These are phyloP conservation scores for Melinaea menophilus DNA, from an alignment of 2,888 invertebrate species.

Conservation along the genomic window DNA sequence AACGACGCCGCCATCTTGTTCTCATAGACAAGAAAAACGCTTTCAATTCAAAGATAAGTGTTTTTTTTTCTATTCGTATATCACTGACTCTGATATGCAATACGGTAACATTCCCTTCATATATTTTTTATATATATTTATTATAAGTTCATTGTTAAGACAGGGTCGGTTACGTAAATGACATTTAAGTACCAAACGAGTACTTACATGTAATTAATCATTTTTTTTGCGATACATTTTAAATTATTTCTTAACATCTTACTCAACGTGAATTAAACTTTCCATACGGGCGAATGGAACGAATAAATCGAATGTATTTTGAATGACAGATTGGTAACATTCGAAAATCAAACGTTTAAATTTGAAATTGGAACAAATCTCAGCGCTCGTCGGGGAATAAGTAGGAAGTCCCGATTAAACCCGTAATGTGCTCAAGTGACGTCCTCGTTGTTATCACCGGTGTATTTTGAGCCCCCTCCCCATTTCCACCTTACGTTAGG, in stretches of 20 bases:
- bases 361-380: conserved; percentile 74
- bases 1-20: conserved; percentile 2
- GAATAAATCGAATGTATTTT: not conserved
- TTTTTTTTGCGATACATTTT: conserved; percentile 3
- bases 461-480: conserved; percentile 43
- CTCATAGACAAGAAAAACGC: not conserved
- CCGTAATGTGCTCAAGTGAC: conserved; percentile 74
- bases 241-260: not conserved
- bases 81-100: not conserved
- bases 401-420: conserved; percentile 75
- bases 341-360: conserved; percentile 37
- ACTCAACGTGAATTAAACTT: not conserved
- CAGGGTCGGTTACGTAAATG: not conserved
- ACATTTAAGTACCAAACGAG: not conserved
- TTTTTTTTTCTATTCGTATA: not conserved
- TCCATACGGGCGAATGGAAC: not conserved
- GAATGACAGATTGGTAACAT: conserved; percentile 7
- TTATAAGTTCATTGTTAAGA: not conserved
- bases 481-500: conserved; percentile 25
- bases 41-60: too few relatives aligned
- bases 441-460: conserved; percentile 55
- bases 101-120: not conserved
- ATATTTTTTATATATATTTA: not conserved
- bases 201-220: not conserved
- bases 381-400: conserved; percentile 61